Evolutionary conservation across 2,113 vertebrate genomes (phyloP), one percentile per base, ranked within the genome.

Genomic region (Ciconia maguari): DNA sequence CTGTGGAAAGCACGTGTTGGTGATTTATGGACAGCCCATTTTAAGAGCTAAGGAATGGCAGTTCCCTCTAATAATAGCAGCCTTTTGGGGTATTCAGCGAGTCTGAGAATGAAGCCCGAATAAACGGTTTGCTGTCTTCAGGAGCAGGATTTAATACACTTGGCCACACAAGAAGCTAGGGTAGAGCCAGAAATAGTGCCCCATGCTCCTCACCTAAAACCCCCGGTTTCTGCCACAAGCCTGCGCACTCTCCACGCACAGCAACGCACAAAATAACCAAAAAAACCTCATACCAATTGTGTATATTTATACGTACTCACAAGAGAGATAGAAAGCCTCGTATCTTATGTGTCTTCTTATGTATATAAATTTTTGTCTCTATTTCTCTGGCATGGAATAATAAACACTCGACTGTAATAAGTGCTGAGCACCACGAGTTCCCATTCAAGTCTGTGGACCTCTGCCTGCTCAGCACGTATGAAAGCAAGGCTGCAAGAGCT

Each of bases 31-130:
- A 72, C 62, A 93, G 54, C 41, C 79, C 49, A 64, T 75, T 91
- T 89, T 87, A 27, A 94, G 81, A 86, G 70, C 14, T 51, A 80
- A 66, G 83, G 61, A 90, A 90, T 20, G 30, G 57, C 61, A 72
- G 83, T 42, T 87, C 66, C 49, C 61, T 69, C 54, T 77, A 79
- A 93, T 61, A 95, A 91, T 38, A 91, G 77, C 89, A 79, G 83
- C 65, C 83, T 95, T 92, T 89, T 0, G 65, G 94, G 61, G 57
- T 52, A 92, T 97, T 94, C 95, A 94, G 81, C 77, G 72, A 92
- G 74, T 21, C 36, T 41, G 54, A 92, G 77, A 96, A 94, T 7
- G 46, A 79, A 95, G 72, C 57, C 52, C 1, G 2, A 80, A 94
- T 72, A 91, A 96, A 94, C 0, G 0, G 61, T 32, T 75, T 19